phyloP scores from a whole-genome alignment of 2,888 invertebrate genomes.

The Fissipunctia ypsillon region DNA sequence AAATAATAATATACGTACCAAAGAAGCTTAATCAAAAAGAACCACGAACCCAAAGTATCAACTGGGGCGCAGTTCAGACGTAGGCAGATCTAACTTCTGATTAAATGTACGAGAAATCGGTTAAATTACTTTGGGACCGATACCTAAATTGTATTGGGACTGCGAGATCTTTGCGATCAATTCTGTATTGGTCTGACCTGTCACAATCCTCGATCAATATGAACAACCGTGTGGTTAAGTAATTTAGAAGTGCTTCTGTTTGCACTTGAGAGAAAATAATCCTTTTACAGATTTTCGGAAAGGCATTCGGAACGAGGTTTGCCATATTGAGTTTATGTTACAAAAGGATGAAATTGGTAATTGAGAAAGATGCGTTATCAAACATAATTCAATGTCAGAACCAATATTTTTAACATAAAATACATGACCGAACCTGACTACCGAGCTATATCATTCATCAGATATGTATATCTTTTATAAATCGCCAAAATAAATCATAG shows the following conservation, averaged over 20 bases:
- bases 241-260: constrained; percentile 29
- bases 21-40: constrained; percentile 42
- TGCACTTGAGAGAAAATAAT: background rate
- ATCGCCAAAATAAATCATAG: constrained; percentile 46
- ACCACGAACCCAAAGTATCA: constrained; percentile 1
- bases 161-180: constrained; percentile 45
- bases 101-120: constrained; percentile 48
- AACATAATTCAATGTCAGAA: constrained; percentile 13
- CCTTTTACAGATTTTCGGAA: background rate
- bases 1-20: background rate
- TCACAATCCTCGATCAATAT: constrained; percentile 40
- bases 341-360: background rate
- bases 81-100: constrained; percentile 44
- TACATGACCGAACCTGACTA: background rate
- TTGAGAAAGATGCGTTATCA: background rate
- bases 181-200: constrained; percentile 45
- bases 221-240: constrained; percentile 19
- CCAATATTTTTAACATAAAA: constrained; percentile 20
- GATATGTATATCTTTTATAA: constrained; percentile 39
- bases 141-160: constrained; percentile 57
- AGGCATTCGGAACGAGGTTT: background rate
- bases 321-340: background rate
- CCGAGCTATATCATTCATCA: constrained; percentile 19
- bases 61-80: constrained; percentile 16
- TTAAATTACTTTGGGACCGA: constrained; percentile 53